A percentile compares a stretch with the other conserved stretches of the same genome.
Evolutionary conservation across 2,888 invertebrate genomes (phyloP).

Genomic region (Dolichomitus sp.): DNA sequence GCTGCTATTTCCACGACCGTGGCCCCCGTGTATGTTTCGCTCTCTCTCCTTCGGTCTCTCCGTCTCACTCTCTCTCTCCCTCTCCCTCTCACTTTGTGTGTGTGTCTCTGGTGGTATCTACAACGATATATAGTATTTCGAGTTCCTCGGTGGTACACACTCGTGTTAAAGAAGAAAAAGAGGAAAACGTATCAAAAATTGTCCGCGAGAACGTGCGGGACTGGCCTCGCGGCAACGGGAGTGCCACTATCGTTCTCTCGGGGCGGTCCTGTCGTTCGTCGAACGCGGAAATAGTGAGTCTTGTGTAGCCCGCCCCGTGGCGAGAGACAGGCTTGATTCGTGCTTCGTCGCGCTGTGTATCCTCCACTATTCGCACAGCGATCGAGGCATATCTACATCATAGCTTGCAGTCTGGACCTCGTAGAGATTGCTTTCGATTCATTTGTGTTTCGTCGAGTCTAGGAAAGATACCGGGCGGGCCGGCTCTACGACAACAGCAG

Average conservation of each 20-base stretch:
- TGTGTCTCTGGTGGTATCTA: constrained; percentile 14
- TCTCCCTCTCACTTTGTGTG: constrained; percentile 4
- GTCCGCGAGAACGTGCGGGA: constrained; percentile 32
- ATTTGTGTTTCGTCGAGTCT: neutral
- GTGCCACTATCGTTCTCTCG: constrained; percentile 56
- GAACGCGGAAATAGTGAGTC: constrained; percentile 61
- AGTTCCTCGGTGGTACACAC: neutral
- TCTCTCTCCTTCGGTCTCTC: constrained; percentile 8
- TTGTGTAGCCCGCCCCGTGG: constrained; percentile 55
- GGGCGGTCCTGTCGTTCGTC: constrained; percentile 46
- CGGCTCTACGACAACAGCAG: neutral
- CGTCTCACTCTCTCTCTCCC: constrained; percentile 9
- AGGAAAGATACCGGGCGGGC: neutral
- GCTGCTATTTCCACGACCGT: constrained; percentile 64
- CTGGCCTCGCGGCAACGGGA: constrained; percentile 56
- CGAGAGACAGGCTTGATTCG: constrained; percentile 21
- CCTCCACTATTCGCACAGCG: neutral
- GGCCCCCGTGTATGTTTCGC: constrained; percentile 9
- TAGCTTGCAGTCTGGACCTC: neutral
- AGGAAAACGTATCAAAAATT: constrained; percentile 6
- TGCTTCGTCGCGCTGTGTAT: constrained; percentile 16
- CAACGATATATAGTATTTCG: constrained; percentile 28
- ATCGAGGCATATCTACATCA: neutral
- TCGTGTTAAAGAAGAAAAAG: neutral
- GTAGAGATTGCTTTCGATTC: neutral